Evolutionary conservation across 2,888 invertebrate genomes (phyloP).

Genomic region (Linhomoeus sp.): DNA sequence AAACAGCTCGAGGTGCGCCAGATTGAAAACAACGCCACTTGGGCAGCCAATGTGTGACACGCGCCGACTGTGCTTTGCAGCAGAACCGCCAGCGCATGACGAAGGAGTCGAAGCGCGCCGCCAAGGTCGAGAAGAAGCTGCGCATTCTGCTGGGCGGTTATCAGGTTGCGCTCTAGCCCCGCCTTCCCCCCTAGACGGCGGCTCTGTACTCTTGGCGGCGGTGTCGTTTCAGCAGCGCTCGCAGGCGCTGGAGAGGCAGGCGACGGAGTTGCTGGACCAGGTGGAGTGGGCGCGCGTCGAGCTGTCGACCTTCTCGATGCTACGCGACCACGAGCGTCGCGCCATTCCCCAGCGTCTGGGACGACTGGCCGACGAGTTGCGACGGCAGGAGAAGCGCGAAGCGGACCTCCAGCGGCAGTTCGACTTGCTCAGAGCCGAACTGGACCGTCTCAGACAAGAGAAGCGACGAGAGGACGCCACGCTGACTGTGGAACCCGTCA

Average conservation of each 20-base stretch:
- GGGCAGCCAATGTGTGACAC: no score
- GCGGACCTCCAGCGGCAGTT: slow-evolving; percentile 63
- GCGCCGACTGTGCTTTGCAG: slow-evolving; percentile 12
- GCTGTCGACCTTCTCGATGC: slow-evolving; percentile 65
- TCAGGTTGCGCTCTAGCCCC: slow-evolving; percentile 44
- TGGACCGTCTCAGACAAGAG: slow-evolving; percentile 33
- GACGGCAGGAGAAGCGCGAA: slow-evolving; percentile 72
- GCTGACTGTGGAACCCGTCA: background rate
- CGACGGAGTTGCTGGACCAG: slow-evolving; percentile 44
- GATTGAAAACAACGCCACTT: no score
- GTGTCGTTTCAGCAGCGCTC: slow-evolving; percentile 36
- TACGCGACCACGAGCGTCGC: slow-evolving; percentile 66
- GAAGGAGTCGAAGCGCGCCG: slow-evolving; percentile 80
- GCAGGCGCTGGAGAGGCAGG: slow-evolving; percentile 46
- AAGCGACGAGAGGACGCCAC: slow-evolving; percentile 1
- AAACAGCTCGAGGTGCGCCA: slow-evolving; percentile 51
- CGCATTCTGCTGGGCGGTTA: slow-evolving; percentile 84
- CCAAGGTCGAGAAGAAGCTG: slow-evolving; percentile 90
- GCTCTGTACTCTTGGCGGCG: background rate
- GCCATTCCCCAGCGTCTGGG: slow-evolving; percentile 75
- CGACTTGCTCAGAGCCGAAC: slow-evolving; percentile 42
- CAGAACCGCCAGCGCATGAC: slow-evolving; percentile 88
- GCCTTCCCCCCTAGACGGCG: background rate
- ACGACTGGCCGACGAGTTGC: slow-evolving; percentile 73
- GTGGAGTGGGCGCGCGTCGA: slow-evolving; percentile 73